Evolutionary conservation across 2,888 invertebrate species (phyloP).

Genomic region (Tiliacea citrago): DNA sequence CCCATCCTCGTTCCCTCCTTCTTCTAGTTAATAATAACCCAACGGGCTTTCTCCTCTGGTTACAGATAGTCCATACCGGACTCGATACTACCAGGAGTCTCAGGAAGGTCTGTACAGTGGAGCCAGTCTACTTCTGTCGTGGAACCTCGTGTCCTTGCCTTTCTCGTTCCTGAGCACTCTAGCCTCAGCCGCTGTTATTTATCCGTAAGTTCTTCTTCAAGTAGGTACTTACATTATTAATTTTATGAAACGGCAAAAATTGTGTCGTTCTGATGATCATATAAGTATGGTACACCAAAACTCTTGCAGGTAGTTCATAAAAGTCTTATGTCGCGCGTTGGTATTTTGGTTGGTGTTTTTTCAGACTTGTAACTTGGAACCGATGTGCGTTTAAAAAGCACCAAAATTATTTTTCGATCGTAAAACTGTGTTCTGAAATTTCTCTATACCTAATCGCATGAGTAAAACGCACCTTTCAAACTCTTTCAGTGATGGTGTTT

Average conservation of each 20-base stretch:
- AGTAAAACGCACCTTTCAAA: no score
- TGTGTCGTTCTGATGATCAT: background rate
- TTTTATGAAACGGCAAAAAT: background rate
- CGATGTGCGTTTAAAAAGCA: no score
- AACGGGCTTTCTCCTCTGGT: slow-evolving; percentile 45
- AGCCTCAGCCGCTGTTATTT: slow-evolving; percentile 93
- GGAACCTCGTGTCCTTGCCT: slow-evolving; percentile 95
- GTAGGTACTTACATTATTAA: background rate
- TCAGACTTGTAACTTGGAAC: no score
- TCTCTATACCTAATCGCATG: no score
- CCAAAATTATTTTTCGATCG: no score
- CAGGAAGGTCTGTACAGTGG: slow-evolving; percentile 97
- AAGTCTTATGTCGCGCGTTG: no score
- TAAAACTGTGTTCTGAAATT: no score
- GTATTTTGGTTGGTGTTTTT: no score
- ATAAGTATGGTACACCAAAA: no score
- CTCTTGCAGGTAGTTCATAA: no score
- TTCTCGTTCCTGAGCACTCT: slow-evolving; percentile 94
- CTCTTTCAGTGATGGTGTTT: no score
- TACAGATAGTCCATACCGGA: slow-evolving; percentile 95
- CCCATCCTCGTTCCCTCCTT: background rate
- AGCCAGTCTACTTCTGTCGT: slow-evolving; percentile 95
- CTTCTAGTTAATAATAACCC: background rate
- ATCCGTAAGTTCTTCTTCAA: slow-evolving; percentile 91
- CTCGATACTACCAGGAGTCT: slow-evolving; percentile 97